Evolutionary conservation across 2,888 invertebrate genomes (phyloP).

Genomic region (Caenorhabditis sp.): DNA sequence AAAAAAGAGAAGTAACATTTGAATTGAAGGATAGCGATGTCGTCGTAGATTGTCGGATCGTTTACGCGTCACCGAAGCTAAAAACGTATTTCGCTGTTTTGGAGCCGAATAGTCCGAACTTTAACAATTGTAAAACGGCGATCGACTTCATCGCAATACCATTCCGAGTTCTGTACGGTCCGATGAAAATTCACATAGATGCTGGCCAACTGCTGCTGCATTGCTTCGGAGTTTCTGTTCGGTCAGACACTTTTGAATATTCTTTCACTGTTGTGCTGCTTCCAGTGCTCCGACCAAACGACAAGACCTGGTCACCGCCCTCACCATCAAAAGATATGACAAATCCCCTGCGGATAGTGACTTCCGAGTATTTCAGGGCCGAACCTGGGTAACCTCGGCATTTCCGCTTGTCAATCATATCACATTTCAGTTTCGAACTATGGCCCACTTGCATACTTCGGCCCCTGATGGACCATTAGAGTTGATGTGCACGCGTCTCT

Average conservation of each 20-base stretch:
- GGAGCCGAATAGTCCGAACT: not conserved
- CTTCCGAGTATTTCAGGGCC: slow-evolving; percentile 3
- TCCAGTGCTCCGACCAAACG: not conserved
- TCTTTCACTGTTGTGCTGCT: not conserved
- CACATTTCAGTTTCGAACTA: slow-evolving; percentile 12
- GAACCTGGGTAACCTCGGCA: slow-evolving; percentile 21
- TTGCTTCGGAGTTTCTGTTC: not conserved
- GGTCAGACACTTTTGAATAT: not conserved
- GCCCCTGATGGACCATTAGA: not conserved
- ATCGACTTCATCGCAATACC: slow-evolving; percentile 30
- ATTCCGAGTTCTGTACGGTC: slow-evolving; percentile 22
- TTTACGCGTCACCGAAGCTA: slow-evolving; percentile 9
- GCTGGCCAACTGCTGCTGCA: slow-evolving; percentile 3
- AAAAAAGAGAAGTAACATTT: not conserved
- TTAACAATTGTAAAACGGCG: not conserved
- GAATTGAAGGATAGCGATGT: not conserved
- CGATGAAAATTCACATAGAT: not conserved
- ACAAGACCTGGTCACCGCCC: slow-evolving; percentile 3
- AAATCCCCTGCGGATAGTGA: not conserved
- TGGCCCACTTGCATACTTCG: not conserved
- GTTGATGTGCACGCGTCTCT: not conserved
- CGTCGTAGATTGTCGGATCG: slow-evolving; percentile 15
- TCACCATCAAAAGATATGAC: not conserved
- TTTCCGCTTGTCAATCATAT: not conserved
- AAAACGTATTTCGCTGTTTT: slow-evolving; percentile 22